phyloP scores from a whole-genome alignment of 1,140 invertebrate genomes.

The Periplaneta americana region DNA sequence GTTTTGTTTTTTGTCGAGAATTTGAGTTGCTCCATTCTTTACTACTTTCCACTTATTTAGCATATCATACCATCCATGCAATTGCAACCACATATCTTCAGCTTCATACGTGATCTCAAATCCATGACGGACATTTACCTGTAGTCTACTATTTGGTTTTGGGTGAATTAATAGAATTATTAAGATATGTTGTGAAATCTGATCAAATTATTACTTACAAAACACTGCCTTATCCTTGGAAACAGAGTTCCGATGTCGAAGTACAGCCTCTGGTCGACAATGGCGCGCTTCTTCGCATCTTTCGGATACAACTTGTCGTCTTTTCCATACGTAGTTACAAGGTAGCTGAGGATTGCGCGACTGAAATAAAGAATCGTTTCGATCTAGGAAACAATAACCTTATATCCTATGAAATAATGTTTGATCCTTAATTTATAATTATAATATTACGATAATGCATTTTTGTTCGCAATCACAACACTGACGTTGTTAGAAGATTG shows the following conservation, averaged over 20 bases:
- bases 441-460: background rate
- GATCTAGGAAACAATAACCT: background rate
- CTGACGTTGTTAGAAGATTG: too few species aligned
- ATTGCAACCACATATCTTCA: too few species aligned
- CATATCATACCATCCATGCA: too few species aligned
- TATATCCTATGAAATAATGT: too few species aligned
- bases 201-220: constrained; percentile 46
- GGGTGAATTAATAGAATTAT: too few species aligned
- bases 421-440: background rate
- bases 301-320: constrained; percentile 62
- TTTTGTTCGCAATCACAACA: too few species aligned
- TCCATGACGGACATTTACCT: background rate
- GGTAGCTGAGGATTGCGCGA: constrained; percentile 66
- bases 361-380: constrained; percentile 37
- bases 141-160: too few species aligned
- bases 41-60: too few species aligned
- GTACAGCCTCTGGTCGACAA: constrained; percentile 66
- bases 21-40: too few species aligned
- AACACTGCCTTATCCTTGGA: constrained; percentile 53
- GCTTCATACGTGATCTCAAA: too few species aligned
- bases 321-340: constrained; percentile 64
- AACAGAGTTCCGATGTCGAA: constrained; percentile 71
- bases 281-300: constrained; percentile 56
- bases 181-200: too few species aligned
- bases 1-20: too few species aligned